A percentile compares a stretch with the other conserved stretches of the same genome.
Evolutionary conservation across 2,797 vertebrate genomes (phyloP).

Genomic region (Tragelaphus oryx): DNA sequence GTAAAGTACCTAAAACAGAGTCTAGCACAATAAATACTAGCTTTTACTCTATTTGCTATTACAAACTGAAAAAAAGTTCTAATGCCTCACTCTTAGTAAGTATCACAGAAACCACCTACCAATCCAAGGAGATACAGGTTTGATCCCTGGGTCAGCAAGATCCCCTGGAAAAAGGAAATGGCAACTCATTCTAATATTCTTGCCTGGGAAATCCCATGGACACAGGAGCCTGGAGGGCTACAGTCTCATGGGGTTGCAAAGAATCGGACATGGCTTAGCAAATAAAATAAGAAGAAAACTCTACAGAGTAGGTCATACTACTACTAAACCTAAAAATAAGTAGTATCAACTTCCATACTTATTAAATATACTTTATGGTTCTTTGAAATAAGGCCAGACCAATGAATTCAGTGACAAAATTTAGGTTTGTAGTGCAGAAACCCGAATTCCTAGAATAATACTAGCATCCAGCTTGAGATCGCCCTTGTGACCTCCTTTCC

Average conservation of each 20-base stretch:
- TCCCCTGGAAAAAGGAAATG: not conserved
- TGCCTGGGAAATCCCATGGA: not conserved
- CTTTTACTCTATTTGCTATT: constrained; percentile 28
- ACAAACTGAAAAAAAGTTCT: not conserved
- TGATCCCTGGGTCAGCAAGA: not conserved
- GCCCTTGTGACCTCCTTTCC: not conserved
- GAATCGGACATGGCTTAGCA: not conserved
- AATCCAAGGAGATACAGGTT: not conserved
- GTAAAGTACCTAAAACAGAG: not conserved
- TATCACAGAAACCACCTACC: constrained; percentile 10
- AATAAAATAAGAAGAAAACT: not conserved
- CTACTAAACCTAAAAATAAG: not conserved
- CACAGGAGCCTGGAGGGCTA: not conserved
- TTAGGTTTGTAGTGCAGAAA: not conserved
- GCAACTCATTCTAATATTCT: not conserved
- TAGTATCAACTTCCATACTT: not conserved
- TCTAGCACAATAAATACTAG: not conserved
- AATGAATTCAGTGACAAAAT: not conserved
- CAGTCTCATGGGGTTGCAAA: not conserved
- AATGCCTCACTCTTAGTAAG: constrained; percentile 31
- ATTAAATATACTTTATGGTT: not conserved
- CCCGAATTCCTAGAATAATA: not conserved
- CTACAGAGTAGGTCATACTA: not conserved
- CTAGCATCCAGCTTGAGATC: not conserved
- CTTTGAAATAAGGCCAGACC: not conserved